Evolutionary conservation across 2,113 vertebrate genomes (phyloP).

Genomic region (Hiodon alosoides): DNA sequence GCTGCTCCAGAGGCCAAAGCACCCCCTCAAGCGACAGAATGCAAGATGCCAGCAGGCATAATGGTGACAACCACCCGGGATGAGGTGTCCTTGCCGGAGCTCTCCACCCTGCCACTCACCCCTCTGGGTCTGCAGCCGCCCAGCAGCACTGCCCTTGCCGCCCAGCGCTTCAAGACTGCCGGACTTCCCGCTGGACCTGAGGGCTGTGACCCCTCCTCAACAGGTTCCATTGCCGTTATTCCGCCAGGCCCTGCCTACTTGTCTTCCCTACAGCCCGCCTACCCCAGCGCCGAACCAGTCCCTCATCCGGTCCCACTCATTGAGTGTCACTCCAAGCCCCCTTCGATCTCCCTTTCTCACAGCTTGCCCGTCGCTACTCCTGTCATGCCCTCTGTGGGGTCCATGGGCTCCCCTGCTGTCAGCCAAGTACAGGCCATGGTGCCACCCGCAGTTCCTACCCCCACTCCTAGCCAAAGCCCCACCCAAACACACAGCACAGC

Average conservation of each 20-base stretch:
- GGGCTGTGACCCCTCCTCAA: constrained; percentile 52
- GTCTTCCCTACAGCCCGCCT: constrained; percentile 36
- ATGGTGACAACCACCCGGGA: constrained; percentile 64
- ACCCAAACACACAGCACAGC: constrained; percentile 83
- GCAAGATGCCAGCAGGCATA: constrained; percentile 61
- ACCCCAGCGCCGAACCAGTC: constrained; percentile 61
- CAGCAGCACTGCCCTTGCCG: constrained; percentile 57
- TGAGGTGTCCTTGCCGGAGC: constrained; percentile 64
- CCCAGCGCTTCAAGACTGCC: constrained; percentile 75
- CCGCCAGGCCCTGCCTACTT: constrained; percentile 66
- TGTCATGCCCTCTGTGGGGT: constrained; percentile 60
- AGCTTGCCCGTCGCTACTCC: constrained; percentile 59
- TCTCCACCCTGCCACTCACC: constrained; percentile 59
- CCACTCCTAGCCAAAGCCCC: constrained; percentile 78
- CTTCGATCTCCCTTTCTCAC: constrained; percentile 70
- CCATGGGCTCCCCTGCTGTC: constrained; percentile 49
- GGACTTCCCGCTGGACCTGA: constrained; percentile 55
- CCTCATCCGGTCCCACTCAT: constrained; percentile 67
- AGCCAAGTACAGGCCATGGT: constrained; percentile 66
- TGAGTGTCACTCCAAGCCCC: constrained; percentile 71
- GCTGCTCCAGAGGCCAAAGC: constrained; percentile 60
- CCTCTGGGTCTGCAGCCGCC: constrained; percentile 57
- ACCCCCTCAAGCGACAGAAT: constrained; percentile 60
- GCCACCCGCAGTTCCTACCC: constrained; percentile 76
- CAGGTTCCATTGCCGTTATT: constrained; percentile 62